Base-by-base conservation (phyloP, 1,140 invertebrate genomes). In the Drosophila sp. region DNA sequence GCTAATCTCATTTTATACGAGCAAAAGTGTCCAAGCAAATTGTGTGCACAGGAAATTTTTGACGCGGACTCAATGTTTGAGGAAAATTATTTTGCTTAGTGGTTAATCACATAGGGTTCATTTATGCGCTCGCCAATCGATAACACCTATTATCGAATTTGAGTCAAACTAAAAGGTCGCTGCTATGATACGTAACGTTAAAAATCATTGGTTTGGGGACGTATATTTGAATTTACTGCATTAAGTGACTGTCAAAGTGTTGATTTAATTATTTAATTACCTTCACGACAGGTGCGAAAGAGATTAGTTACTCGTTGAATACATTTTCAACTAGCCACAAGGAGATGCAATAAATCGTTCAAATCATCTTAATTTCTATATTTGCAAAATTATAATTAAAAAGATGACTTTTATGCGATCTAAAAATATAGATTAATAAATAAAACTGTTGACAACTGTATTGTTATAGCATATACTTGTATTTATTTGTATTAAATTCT, bases 401-500 rank as follows among this genome's bases (percentile, higher is more conserved):
- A n/a, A n/a, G n/a, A n/a, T n/a, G n/a, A 57, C 27, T 18, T 6
- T 11, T 4, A 7, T 6, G 4, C n/a, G n/a, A 1, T n/a, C n/a
- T 38, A 36, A 21, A 21, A 21, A 21, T 21, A 21, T 21, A n/a
- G n/a, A n/a, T n/a, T n/a, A n/a, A 29, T 29, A 2, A 6, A 45
- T 21, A 45, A 11, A 48, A 16, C 1, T 8, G 13, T n/a, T n/a
- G 27, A 29, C 27, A 29, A 29, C 1, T 29, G 7, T 29, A 5
- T 34, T 2, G 13, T 25, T 63, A 29, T 59, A 21, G 62, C 66
- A 71, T 80, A 76, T 70, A 66, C 21, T 67, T 57, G 67, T 80
- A 63, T 75, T 78, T 82, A 78, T 67, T 76, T 63, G 46, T 77
- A 89, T 89, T 87, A 89, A 87, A 89, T 82, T 87, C 67, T 79